Evolutionary conservation across 2,888 invertebrate genomes (phyloP).

Genomic region (Cartodere bifasciata): DNA sequence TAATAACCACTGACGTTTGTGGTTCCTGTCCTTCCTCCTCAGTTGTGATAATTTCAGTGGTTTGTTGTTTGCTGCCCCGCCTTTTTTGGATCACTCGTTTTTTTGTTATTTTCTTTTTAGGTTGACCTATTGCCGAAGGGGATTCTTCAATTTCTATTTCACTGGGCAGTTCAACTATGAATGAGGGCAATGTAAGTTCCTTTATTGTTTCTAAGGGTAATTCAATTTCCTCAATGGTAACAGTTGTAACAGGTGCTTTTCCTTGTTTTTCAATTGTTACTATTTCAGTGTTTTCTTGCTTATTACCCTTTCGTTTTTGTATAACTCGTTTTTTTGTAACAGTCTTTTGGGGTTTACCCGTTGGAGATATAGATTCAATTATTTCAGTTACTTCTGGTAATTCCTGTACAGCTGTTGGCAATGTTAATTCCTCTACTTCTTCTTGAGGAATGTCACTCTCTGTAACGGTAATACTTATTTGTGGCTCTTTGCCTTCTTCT

Average conservation of each 20-base stretch:
- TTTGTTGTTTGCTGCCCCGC: conserved; percentile 34
- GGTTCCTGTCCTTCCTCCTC: conserved; percentile 35
- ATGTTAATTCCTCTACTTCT: conserved; percentile 2
- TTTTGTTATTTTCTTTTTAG: conserved; percentile 24
- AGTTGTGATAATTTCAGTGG: conserved; percentile 36
- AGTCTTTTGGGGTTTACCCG: conserved; percentile 23
- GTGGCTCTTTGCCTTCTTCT: conserved; percentile 36
- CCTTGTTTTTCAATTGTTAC: conserved; percentile 28
- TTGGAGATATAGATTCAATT: conserved; percentile 15
- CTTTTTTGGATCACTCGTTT: conserved; percentile 37
- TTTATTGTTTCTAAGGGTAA: conserved; percentile 16
- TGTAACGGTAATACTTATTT: conserved; percentile 30
- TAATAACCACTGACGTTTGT: conserved; percentile 25
- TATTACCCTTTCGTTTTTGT: conserved; percentile 28
- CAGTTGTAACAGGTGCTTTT: conserved; percentile 26
- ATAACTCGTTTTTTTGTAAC: conserved; percentile 29
- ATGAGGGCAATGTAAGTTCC: too few species aligned
- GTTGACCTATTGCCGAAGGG: conserved; percentile 11
- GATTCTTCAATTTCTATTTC: too few species aligned
- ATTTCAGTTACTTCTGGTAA: conserved; percentile 10
- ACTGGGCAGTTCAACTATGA: too few species aligned
- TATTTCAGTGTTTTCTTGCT: conserved; percentile 33
- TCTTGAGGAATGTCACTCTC: conserved; percentile 15
- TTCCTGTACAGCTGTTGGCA: conserved; percentile 11
- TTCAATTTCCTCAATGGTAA: conserved; percentile 21